These are phyloP conservation scores for Pangasius mekongensis DNA, from an alignment of 2,797 vertebrate genomes.

Conservation along the genomic window DNA sequence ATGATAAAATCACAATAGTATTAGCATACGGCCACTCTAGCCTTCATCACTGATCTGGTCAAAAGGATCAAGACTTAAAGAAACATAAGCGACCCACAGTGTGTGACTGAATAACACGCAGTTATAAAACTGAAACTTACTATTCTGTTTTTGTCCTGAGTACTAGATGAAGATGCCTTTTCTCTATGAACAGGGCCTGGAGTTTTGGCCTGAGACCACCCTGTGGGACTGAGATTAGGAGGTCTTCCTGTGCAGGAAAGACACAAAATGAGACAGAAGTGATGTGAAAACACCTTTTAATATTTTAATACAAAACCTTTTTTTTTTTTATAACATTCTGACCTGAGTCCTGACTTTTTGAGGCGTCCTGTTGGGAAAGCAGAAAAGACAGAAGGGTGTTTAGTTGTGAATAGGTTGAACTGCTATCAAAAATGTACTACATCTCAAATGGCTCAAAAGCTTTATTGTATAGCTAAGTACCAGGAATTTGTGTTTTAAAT, in stretches of 20 bases:
- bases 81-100: background rate
- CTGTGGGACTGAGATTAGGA: conserved; percentile 82
- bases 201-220: conserved; percentile 81
- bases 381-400: background rate
- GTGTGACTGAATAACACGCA: no score
- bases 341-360: conserved; percentile 54
- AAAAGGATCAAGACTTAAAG: background rate
- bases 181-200: conserved; percentile 80
- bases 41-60: background rate
- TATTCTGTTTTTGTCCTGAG: conserved; percentile 86
- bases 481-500: no score
- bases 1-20: background rate
- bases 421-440: background rate
- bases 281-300: background rate
- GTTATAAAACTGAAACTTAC: conserved; percentile 68
- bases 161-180: conserved; percentile 73
- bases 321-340: background rate
- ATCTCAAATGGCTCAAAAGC: background rate
- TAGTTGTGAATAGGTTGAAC: background rate
- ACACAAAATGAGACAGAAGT: background rate
- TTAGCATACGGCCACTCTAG: no score
- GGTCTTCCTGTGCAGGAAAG: conserved; percentile 74
- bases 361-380: conserved; percentile 44
- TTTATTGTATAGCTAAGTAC: no score
- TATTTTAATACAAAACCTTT: background rate